Evolutionary conservation across 2,888 invertebrate species (phyloP), one percentile per base, ranked within the genome.

Genomic region (Drosophila kuntzei): DNA sequence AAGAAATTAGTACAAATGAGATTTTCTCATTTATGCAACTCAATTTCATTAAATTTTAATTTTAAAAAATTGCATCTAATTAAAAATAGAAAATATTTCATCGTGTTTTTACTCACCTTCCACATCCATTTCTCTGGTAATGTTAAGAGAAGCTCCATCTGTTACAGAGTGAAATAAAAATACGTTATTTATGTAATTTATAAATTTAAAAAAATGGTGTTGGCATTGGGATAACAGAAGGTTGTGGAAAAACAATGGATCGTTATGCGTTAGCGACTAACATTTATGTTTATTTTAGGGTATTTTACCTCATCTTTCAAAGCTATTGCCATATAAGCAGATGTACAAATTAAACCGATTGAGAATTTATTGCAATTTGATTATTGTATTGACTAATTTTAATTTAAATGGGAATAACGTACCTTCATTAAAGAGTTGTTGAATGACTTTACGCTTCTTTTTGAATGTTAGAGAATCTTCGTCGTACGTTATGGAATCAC

Each of bases 91-190:
- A n/a, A n/a, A n/a, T n/a, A n/a, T 3, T 25, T 43, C 0, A 14
- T 3, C 1, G 27, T 4, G 12, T 34, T 2, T 57, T 12, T 2
- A 68, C 92, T 92, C 90, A 92, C 93, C 93, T 81, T 92, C 92
- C 77, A 95, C 94, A 87, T 95, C 94, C 90, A 94, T 94, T 92
- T 95, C 95, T 85, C 94, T 94, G 11, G 95, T 93, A 78, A 96
- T 95, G 88, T 95, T 95, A 90, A 96, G 94, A 12, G 95, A 94
- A 32, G 94, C 96, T 80, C 95, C 95, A 92, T 96, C 96, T 96
- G 94, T 67, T 25, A 54, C 92, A 93, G 80, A 8, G 16, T 16
- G 16, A 61, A 59, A 34, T 2, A 14, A 8, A 29, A 39, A 29
- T 41, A 41, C 14, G 20, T 54, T 20, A 54, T 29, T 20, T 20